These are phyloP conservation scores for Prionchulus punctatus DNA, from an alignment of 2,888 invertebrate species.

Conservation along the genomic window DNA sequence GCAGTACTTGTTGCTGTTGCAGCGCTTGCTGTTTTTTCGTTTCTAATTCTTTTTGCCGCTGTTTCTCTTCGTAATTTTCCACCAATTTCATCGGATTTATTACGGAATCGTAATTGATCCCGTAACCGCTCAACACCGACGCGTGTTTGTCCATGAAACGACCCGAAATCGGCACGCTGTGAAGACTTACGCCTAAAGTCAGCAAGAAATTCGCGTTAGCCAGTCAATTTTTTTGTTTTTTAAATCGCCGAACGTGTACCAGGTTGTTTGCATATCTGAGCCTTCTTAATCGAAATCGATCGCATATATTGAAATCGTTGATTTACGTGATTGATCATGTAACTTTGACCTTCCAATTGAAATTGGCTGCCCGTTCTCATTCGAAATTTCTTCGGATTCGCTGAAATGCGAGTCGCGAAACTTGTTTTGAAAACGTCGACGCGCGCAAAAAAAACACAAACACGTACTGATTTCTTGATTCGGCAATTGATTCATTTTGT, in stretches of 20 bases:
- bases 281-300: not conserved
- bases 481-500: not conserved
- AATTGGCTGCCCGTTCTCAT: conserved; percentile 60
- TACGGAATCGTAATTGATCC: conserved; percentile 41
- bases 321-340: conserved; percentile 50
- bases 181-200: too few species aligned
- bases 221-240: too few species aligned
- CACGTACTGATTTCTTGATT: not conserved
- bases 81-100: conserved; percentile 49
- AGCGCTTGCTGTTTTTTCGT: conserved; percentile 1
- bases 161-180: too few species aligned
- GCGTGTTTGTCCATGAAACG: not conserved
- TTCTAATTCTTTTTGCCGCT: conserved; percentile 22
- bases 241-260: too few species aligned
- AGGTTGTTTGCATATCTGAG: not conserved
- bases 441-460: not conserved
- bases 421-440: not conserved
- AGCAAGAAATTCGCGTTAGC: too few species aligned
- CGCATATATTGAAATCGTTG: conserved; percentile 42
- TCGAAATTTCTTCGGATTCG: conserved; percentile 42
- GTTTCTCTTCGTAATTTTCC: conserved; percentile 31
- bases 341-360: conserved; percentile 56
- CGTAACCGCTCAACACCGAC: not conserved
- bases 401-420: conserved; percentile 11
- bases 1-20: conserved; percentile 45